Percentiles rank a stretch among this genome's conserved stretches.
phyloP scores from a whole-genome alignment of 2,797 vertebrate species.

The Mallotus villosus region DNA sequence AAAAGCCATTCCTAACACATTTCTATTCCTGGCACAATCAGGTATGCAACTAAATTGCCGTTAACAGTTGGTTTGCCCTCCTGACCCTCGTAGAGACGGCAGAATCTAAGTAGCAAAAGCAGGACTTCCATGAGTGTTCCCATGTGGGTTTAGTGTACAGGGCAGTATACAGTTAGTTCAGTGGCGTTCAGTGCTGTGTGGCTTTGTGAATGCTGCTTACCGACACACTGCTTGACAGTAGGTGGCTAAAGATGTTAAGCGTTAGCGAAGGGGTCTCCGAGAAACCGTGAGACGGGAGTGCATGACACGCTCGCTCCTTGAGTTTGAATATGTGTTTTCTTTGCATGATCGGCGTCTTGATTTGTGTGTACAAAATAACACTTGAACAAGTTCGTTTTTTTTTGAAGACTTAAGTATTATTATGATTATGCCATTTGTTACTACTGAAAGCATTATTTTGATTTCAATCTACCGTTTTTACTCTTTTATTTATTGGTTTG shows the following conservation, averaged over 20 bases:
- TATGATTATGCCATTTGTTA: constrained; percentile 87
- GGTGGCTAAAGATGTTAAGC: constrained; percentile 49
- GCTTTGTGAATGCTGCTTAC: constrained; percentile 51
- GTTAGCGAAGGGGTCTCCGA: constrained; percentile 50
- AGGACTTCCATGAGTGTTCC: constrained; percentile 72
- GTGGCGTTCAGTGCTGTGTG: constrained; percentile 27
- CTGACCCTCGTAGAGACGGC: constrained; percentile 56
- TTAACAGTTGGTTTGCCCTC: constrained; percentile 54
- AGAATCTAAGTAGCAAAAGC: constrained; percentile 68
- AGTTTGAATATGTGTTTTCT: constrained; percentile 74
- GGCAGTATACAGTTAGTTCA: not conserved
- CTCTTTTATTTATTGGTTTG: constrained; percentile 74
- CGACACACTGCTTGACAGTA: constrained; percentile 42
- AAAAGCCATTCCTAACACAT: constrained; percentile 74
- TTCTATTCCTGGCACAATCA: constrained; percentile 71
- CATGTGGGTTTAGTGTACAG: constrained; percentile 35
- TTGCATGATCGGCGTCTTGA: constrained; percentile 88
- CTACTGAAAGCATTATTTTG: constrained; percentile 77
- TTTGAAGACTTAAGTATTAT: constrained; percentile 83
- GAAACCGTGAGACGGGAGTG: constrained; percentile 67
- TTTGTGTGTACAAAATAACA: constrained; percentile 76
- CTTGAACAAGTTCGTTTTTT: constrained; percentile 90
- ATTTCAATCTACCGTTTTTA: constrained; percentile 73
- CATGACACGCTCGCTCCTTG: constrained; percentile 79
- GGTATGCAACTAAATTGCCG: constrained; percentile 69